Evolutionary conservation across 2,888 invertebrate species (phyloP).

Genomic region (Biston betularia): DNA sequence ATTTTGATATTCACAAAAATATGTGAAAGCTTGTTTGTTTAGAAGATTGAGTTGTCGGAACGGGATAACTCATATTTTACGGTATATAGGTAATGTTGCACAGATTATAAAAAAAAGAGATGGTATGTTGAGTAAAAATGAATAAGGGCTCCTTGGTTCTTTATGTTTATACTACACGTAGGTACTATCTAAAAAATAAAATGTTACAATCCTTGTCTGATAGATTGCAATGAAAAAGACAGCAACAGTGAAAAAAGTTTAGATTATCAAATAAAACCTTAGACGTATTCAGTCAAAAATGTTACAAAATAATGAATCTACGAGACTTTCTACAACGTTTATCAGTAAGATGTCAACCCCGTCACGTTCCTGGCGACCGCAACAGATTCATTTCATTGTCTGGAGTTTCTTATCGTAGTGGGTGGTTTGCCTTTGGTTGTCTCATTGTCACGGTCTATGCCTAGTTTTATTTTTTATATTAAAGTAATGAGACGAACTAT

Average conservation of each 20-base stretch:
- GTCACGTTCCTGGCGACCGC: constrained; percentile 20
- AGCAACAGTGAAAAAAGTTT: too few relatives aligned
- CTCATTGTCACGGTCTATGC: neutral
- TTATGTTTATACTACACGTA: too few relatives aligned
- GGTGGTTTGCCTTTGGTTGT: neutral
- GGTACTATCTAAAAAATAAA: too few relatives aligned
- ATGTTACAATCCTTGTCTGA: too few relatives aligned
- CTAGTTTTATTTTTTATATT: neutral
- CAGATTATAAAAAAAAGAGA: too few relatives aligned
- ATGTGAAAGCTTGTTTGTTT: constrained; percentile 5
- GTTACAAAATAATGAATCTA: constrained; percentile 3
- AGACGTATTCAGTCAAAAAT: too few relatives aligned
- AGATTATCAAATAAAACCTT: too few relatives aligned
- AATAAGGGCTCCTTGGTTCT: too few relatives aligned
- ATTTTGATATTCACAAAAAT: constrained; percentile 3
- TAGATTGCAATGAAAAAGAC: too few relatives aligned
- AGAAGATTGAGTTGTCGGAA: constrained; percentile 3
- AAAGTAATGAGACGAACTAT: too few relatives aligned
- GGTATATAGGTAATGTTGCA: neutral
- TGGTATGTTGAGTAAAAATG: too few relatives aligned
- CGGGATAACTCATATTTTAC: neutral
- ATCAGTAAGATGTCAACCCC: neutral
- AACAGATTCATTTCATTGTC: constrained; percentile 24
- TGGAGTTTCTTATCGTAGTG: constrained; percentile 8
- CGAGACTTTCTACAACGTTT: neutral